Percentiles rank a stretch among this genome's conserved stretches.
Conservation (phyloP, 2,888 invertebrate species). For the Coelopa pilipes region DNA sequence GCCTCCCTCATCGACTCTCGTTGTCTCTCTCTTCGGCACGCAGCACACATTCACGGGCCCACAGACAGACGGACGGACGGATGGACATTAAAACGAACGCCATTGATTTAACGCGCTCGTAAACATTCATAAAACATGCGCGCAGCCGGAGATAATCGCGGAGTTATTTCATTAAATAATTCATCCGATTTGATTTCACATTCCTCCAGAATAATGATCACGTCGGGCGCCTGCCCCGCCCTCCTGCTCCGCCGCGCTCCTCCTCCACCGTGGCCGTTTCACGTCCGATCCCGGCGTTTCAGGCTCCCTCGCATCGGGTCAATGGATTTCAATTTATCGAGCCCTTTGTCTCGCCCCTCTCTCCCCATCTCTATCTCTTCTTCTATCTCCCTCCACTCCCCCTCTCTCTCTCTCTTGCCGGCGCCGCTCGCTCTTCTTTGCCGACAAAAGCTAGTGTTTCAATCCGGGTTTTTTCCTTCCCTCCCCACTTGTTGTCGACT, state of each 20-base stretch:
- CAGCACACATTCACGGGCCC: too few species aligned
- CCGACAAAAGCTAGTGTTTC: not conserved
- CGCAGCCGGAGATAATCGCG: slow-evolving; percentile 30
- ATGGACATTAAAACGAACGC: too few species aligned
- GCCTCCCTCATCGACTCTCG: too few species aligned
- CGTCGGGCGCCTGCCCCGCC: too few species aligned
- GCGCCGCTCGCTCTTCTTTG: not conserved
- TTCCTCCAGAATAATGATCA: not conserved
- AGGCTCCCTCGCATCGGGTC: not conserved
- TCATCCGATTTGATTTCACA: slow-evolving; percentile 19
- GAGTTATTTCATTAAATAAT: slow-evolving; percentile 39
- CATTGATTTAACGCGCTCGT: slow-evolving; percentile 11
- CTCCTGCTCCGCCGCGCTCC: not conserved
- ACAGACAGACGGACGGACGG: too few species aligned
- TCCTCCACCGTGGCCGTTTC: not conserved
- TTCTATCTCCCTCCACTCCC: not conserved
- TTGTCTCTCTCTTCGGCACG: too few species aligned
- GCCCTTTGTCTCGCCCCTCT: not conserved
- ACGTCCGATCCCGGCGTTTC: not conserved
- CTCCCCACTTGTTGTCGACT: not conserved
- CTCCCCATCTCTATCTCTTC: not conserved
- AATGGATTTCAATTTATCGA: not conserved
- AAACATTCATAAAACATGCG: slow-evolving; percentile 18
- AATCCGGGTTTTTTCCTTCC: not conserved
- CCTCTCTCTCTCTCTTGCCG: not conserved